Percentiles rank a stretch among this genome's conserved stretches.
Evolutionary conservation across 2,113 vertebrate species (phyloP).

Genomic region (Scytalopus superciliaris): DNA sequence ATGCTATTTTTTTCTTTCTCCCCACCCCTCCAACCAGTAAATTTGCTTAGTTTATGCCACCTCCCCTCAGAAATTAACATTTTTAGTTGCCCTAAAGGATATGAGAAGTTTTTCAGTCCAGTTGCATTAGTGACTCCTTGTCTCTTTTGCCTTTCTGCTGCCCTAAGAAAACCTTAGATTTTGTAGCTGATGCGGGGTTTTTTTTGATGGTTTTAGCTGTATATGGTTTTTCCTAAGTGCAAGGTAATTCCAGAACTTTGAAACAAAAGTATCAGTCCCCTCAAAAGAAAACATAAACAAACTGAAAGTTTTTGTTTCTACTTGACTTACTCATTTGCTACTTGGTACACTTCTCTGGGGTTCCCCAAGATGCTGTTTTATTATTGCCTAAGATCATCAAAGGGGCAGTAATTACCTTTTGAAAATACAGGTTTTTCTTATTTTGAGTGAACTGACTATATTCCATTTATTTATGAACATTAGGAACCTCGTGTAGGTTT

Average conservation of each 20-base stretch:
- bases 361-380: neutral
- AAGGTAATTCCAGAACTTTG: neutral
- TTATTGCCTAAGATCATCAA: neutral
- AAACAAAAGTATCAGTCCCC: neutral
- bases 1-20: neutral
- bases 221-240: neutral
- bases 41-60: neutral
- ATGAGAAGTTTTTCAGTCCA: neutral
- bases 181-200: too few relatives aligned
- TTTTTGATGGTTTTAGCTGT: too few relatives aligned
- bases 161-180: neutral
- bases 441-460: neutral
- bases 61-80: neutral
- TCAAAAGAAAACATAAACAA: neutral
- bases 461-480: neutral
- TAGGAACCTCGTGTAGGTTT: neutral
- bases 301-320: neutral
- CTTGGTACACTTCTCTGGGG: neutral
- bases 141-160: neutral
- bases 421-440: neutral
- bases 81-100: neutral
- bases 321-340: neutral
- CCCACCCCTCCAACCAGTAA: neutral
- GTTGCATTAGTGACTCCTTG: accelerated
- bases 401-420: neutral